A percentile compares a stretch with the other conserved stretches of the same genome.
phyloP scores from a whole-genome alignment of 2,797 vertebrate species.

The Clarias laeviceps region DNA sequence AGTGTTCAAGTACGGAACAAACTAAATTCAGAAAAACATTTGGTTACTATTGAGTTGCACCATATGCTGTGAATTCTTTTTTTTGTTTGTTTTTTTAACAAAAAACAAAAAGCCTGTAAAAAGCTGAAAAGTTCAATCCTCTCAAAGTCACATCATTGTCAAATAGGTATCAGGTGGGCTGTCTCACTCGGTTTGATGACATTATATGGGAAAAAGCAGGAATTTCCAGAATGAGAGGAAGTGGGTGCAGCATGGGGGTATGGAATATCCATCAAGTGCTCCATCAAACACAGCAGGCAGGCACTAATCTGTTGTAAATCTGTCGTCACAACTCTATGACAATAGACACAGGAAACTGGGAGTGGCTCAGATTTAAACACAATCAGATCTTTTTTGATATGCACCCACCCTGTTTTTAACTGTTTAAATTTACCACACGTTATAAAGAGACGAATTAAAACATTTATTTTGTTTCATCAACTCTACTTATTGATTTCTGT shows the following conservation, averaged over 20 bases:
- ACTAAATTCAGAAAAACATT: not conserved
- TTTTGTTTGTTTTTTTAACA: not conserved
- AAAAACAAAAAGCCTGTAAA: conserved; percentile 16
- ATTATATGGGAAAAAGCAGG: conserved; percentile 53
- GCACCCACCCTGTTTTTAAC: not conserved
- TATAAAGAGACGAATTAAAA: not conserved
- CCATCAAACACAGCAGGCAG: conserved; percentile 25
- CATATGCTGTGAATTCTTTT: not conserved
- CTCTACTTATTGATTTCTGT: not conserved
- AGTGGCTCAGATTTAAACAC: not conserved
- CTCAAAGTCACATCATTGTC: not conserved
- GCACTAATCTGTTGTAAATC: conserved; percentile 4
- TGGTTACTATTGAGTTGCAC: no score
- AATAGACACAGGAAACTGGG: conserved; percentile 4
- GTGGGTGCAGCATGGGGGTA: conserved; percentile 62
- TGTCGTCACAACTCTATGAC: not conserved
- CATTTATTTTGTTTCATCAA: not conserved
- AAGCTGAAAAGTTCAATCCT: not conserved
- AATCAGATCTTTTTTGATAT: not conserved
- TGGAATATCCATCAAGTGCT: conserved; percentile 69
- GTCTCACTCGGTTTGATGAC: conserved; percentile 45
- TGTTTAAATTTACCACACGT: not conserved
- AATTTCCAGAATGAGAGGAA: conserved; percentile 59
- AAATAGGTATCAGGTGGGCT: not conserved
- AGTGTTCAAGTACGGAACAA: not conserved